Conservation (phyloP, 64 coral and sea anemone genomes). For the Pocillopora verrucosa region DNA sequence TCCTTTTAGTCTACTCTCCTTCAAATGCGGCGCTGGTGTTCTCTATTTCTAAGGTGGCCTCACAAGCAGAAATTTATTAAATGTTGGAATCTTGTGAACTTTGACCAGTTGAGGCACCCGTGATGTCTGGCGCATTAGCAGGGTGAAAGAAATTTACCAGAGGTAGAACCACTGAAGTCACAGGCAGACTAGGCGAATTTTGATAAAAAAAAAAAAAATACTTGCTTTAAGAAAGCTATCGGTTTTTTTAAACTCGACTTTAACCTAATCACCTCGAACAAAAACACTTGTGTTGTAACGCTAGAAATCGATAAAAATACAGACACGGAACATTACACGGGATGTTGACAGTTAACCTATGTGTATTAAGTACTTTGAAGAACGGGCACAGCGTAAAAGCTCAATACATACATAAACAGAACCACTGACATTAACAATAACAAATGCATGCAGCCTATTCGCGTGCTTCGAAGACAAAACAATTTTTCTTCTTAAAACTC, state of each 20-base stretch:
- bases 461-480: background rate
- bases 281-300: background rate
- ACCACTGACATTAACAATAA: constrained; percentile 26
- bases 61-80: too few species aligned
- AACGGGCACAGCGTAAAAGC: background rate
- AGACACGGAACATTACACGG: background rate
- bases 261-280: background rate
- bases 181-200: too few species aligned
- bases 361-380: constrained; percentile 19
- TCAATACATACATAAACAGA: background rate
- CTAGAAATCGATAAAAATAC: background rate
- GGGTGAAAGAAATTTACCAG: too few species aligned
- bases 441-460: constrained; percentile 2
- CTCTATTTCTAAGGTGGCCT: too few species aligned
- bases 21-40: too few species aligned
- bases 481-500: background rate
- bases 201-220: too few species aligned
- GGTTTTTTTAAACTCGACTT: background rate
- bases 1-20: too few species aligned
- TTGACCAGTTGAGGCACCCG: too few species aligned
- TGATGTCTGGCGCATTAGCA: too few species aligned
- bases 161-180: too few species aligned
- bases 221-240: background rate
- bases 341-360: constrained; percentile 10
- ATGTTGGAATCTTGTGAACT: too few species aligned